Evolutionary conservation across 2,888 invertebrate species (phyloP), one percentile per base, ranked within the genome.

Genomic region (Drosophila subsilvestris): DNA sequence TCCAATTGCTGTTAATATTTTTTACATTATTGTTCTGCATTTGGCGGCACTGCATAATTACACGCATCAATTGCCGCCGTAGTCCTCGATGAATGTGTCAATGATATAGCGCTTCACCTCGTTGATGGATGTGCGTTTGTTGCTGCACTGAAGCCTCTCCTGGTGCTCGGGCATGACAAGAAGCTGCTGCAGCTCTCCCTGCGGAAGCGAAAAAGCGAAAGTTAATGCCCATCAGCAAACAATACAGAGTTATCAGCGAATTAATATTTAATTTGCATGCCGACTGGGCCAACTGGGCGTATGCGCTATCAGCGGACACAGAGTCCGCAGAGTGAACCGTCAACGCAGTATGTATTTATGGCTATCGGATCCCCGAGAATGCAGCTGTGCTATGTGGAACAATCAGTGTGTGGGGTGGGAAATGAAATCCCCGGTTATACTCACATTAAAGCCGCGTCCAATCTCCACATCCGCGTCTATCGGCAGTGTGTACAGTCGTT

Each of bases 71-170:
- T 92, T 92, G 74, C 85, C 84, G 60, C 86, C 88, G 68, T 92
- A 91, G 76, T 92, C 92, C 79, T 91, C 92, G 74, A 92, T 92
- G 74, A 92, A 92, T 69, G 92, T 92, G 76, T 92, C 91, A 74
- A 92, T 92, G 58, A 92, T 92, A 60, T 92, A 92, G 51, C 92
- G 90, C 79, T 92, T 92, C 29, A 92, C 92, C 85, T 92, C 92
- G 75, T 92, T 91, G 76, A 92, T 92, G 43, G 91, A 91, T 63
- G 89, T 92, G 50, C 91, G 86, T 57, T 90, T 88, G 29, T 88
- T 91, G 53, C 92, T 92, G 76, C 92, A 92, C 76, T 92, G 92
- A 60, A 89, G 80, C 12, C 90, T 87, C 74, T 91, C 92, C 77
- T 92, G 90, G 44, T 91, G 90, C 18, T 91, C 91, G 42, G 92